Base-by-base conservation (phyloP, 2,113 vertebrate species). In the Vanacampus margaritifer region DNA sequence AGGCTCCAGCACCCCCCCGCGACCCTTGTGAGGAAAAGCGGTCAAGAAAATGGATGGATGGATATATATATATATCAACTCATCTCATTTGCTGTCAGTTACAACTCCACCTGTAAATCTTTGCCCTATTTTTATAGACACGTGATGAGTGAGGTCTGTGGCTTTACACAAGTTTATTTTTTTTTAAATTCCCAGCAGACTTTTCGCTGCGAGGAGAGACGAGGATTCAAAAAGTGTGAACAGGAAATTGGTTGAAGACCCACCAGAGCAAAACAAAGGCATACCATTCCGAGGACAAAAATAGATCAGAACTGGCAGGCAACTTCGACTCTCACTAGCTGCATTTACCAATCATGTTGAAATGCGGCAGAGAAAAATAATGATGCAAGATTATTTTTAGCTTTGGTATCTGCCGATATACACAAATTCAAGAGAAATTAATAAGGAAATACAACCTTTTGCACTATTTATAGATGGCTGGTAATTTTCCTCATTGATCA, bases 271-370 rank as follows among this genome's bases (percentile, higher is more conserved):
- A 65, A 65, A 68, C 36, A 53, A 67, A 64, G 59, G 71, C 37
- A 60, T 39, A 13, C 24, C 56, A 4, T 26, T 65, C 73, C 53
- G 26, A n/a, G 39, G 67, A 71, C 48, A 64, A 45, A 78, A 79
- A 79, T 72, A 72, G 67, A 78, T 64, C 2, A 2, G 43, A 73
- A 63, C 54, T 67, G 64, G 68, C 69, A 63, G 65, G 56, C 19
- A 65, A 76, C 48, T 23, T 67, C 46, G 7, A 11, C 58, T 62
- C 64, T 28, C 68, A 75, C 51, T 14, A 35, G 54, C 46, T 54
- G 50, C 62, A 58, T 64, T 62, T 60, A 69, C 73, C 32, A 48
- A 62, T 63, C 68, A 26, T 45, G 17, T 39, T 10, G 24, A 75
- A 66, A 56, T 17, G 24, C 36, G 64, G 39, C 24, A 1, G n/a